Conservation (phyloP, 1,140 invertebrate species). For the Centruroides vittatus region DNA sequence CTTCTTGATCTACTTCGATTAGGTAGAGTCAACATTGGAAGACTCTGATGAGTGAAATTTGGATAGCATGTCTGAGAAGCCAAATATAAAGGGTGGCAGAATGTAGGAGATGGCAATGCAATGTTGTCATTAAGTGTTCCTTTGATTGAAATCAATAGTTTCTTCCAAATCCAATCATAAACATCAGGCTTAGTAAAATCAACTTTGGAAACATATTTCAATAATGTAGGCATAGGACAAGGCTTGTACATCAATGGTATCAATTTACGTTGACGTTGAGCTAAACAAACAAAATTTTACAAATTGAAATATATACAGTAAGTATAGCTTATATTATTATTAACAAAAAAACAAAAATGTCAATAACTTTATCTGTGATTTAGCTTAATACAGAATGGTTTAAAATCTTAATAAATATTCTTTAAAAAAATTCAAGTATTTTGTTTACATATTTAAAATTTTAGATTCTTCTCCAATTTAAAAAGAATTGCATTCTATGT, state of each 20-base stretch:
- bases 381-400: no score
- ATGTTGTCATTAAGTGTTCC: slow-evolving; percentile 5
- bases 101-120: neutral
- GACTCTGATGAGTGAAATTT: neutral
- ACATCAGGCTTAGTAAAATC: slow-evolving; percentile 27
- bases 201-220: slow-evolving; percentile 27
- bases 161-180: slow-evolving; percentile 29
- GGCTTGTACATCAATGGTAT: slow-evolving; percentile 28
- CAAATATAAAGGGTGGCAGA: neutral
- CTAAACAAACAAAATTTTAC: neutral
- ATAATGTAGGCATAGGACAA: slow-evolving; percentile 25
- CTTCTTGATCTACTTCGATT: neutral
- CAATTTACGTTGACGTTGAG: slow-evolving; percentile 19
- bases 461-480: no score
- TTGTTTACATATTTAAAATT: no score
- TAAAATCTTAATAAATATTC: no score
- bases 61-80: neutral
- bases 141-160: slow-evolving; percentile 25
- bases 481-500: no score
- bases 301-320: no score
- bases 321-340: no score
- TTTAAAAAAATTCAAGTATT: no score
- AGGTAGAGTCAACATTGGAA: neutral
- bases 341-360: no score
- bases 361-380: no score